A percentile compares a stretch with the other conserved stretches of the same genome.
Evolutionary conservation across 2,797 vertebrate species (phyloP).

Genomic region (Megalops cyprinoides): DNA sequence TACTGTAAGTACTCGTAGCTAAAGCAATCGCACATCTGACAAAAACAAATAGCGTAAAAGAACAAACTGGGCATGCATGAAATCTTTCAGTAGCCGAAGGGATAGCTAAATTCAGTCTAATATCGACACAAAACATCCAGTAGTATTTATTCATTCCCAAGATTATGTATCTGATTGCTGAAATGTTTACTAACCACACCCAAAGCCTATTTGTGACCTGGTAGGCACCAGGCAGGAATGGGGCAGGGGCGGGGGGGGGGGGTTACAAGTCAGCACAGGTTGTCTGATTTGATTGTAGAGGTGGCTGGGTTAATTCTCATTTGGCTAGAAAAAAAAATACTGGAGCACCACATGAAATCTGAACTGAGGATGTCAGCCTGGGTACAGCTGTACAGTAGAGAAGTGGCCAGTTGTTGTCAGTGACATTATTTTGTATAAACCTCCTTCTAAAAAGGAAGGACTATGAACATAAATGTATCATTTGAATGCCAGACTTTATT

Average conservation of each 20-base stretch:
- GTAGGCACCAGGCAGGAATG: not conserved
- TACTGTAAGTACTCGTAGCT: not conserved
- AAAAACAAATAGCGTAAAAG: not conserved
- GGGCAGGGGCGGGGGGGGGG: not conserved
- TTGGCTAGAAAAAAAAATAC: too few relatives aligned
- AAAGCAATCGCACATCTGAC: not conserved
- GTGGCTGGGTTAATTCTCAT: too few relatives aligned
- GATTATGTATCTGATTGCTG: not conserved
- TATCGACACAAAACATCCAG: not conserved
- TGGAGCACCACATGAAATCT: not conserved
- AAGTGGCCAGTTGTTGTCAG: not conserved
- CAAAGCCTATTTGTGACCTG: not conserved
- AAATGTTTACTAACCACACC: not conserved
- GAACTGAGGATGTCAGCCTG: not conserved
- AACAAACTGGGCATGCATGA: not conserved
- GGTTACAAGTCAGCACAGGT: not conserved
- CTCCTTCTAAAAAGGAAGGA: not conserved
- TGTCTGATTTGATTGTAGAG: too few relatives aligned
- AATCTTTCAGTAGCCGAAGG: not conserved
- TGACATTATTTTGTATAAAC: not conserved
- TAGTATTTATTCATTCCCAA: not conserved
- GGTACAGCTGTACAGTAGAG: not conserved
- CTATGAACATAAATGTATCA: not conserved
- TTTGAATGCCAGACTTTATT: not conserved
- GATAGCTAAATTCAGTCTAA: not conserved